Conservation (phyloP, 2,797 vertebrate species). For the Graptemys geographica region DNA sequence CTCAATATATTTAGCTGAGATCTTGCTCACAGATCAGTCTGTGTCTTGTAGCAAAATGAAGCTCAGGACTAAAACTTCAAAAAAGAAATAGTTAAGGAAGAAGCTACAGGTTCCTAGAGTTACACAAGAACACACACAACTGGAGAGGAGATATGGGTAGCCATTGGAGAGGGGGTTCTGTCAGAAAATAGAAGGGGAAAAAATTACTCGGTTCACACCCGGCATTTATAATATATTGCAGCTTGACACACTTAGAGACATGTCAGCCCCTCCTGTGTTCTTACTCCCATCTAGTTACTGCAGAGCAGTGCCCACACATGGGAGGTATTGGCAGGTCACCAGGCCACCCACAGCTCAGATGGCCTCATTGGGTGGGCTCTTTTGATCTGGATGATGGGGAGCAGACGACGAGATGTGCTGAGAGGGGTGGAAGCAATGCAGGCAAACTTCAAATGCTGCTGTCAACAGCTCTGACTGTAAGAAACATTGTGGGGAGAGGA, state of each 20-base stretch:
- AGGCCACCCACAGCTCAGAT: background rate
- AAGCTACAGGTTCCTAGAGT: background rate
- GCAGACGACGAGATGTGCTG: background rate
- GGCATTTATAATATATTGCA: background rate
- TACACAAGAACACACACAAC: background rate
- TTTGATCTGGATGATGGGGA: background rate
- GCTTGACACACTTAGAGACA: background rate
- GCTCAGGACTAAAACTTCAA: background rate
- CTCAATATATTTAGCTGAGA: background rate
- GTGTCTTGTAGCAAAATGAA: background rate
- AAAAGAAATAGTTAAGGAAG: background rate
- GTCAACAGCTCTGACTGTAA: background rate
- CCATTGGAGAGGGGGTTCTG: background rate
- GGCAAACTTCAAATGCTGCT: background rate
- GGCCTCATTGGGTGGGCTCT: background rate
- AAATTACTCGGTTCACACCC: background rate
- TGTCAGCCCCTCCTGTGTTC: background rate
- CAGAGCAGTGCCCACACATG: background rate
- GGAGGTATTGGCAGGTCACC: background rate
- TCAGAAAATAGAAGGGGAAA: background rate
- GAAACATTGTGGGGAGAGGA: background rate
- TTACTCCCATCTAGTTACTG: background rate
- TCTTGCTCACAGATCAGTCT: background rate
- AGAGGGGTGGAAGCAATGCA: background rate
- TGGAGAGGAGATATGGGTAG: background rate